These are phyloP conservation scores for Diadema setosum DNA, from an alignment of 35 echinoderm and acorn worm species.

Conservation along the genomic window DNA sequence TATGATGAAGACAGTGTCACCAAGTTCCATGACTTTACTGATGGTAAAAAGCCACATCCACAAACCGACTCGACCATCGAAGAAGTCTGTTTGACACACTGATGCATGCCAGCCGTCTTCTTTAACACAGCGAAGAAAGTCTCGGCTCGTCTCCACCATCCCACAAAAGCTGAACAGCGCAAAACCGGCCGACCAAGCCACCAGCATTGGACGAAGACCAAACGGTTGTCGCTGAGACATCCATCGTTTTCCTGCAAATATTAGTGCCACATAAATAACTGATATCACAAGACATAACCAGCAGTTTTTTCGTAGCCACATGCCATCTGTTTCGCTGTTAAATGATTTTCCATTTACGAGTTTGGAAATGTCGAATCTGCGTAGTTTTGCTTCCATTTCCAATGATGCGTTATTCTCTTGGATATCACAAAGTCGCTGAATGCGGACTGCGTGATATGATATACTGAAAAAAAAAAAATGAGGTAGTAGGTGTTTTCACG, in stretches of 20 bases:
- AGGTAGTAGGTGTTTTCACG: background rate
- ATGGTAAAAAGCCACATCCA: slow-evolving; percentile 57
- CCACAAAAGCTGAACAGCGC: slow-evolving; percentile 75
- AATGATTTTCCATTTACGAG: background rate
- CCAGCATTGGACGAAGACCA: slow-evolving; percentile 20
- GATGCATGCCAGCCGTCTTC: slow-evolving; percentile 33
- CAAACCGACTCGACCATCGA: background rate
- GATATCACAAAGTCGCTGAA: background rate
- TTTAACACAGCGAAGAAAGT: background rate
- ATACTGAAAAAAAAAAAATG: background rate
- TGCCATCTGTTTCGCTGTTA: background rate
- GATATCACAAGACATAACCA: background rate
- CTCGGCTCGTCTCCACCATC: background rate
- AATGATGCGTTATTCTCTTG: background rate
- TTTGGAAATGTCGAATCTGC: too few relatives aligned
- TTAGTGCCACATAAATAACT: slow-evolving; percentile 30
- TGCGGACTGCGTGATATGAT: background rate
- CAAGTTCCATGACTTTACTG: slow-evolving; percentile 65
- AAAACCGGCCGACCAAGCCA: slow-evolving; percentile 45
- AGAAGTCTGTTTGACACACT: slow-evolving; percentile 45
- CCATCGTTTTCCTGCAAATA: slow-evolving; percentile 45
- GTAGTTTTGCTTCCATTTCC: too few relatives aligned
- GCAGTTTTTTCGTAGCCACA: slow-evolving; percentile 54
- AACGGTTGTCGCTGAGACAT: slow-evolving; percentile 41
- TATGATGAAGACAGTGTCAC: slow-evolving; percentile 83